These are phyloP conservation scores for Vanessa tameamea DNA, from an alignment of 1,140 invertebrate genomes.

Conservation along the genomic window DNA sequence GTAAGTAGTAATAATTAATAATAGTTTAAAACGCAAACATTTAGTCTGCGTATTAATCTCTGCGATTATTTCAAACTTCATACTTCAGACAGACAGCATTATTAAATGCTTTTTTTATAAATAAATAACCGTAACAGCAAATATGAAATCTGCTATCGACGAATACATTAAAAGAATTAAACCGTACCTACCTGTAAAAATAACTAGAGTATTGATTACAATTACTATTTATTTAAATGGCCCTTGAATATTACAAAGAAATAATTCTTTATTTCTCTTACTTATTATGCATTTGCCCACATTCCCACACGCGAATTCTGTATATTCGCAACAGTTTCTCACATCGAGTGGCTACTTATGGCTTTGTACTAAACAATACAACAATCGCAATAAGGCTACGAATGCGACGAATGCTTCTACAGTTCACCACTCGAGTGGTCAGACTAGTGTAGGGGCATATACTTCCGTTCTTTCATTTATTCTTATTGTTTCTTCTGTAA, in stretches of 20 bases:
- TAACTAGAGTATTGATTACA: conserved; percentile 29
- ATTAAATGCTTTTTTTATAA: too few relatives aligned
- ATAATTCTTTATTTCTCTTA: conserved; percentile 14
- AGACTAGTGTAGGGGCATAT: conserved; percentile 55
- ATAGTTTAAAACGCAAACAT: too few relatives aligned
- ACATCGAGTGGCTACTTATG: conserved; percentile 70
- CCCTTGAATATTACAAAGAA: conserved; percentile 17
- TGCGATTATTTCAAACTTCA: too few relatives aligned
- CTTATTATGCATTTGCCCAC: conserved; percentile 51
- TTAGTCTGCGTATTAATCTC: too few relatives aligned
- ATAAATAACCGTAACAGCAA: too few relatives aligned
- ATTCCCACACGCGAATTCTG: conserved; percentile 64
- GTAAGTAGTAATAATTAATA: too few relatives aligned
- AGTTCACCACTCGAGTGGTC: conserved; percentile 52
- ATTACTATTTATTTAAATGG: conserved; percentile 15
- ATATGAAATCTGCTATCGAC: too few relatives aligned
- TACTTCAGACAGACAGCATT: too few relatives aligned
- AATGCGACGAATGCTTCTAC: conserved; percentile 58
- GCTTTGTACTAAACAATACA: conserved; percentile 70
- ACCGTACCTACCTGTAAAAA: neutral
- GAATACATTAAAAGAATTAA: neutral
- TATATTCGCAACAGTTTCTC: conserved; percentile 72
- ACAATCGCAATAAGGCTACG: conserved; percentile 62
- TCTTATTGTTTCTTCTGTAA: conserved; percentile 57
- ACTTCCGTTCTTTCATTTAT: conserved; percentile 45